phyloP scores from a whole-genome alignment of 2,113 vertebrate genomes.

The Pelvicachromis taeniatus region DNA sequence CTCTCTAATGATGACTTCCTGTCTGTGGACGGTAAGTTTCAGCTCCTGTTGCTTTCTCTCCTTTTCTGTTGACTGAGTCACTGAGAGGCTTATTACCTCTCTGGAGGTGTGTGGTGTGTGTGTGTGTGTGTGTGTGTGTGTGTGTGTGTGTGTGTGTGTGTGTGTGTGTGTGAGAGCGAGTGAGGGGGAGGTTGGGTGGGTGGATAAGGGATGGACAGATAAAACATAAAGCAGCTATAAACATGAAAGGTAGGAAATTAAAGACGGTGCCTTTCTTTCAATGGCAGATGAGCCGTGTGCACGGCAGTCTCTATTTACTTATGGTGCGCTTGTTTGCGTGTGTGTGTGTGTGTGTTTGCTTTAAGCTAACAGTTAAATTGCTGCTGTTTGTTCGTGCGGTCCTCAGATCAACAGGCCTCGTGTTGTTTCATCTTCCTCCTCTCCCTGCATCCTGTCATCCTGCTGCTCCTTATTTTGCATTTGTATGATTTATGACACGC shows the following conservation, averaged over 20 bases:
- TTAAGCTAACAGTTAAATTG: not conserved
- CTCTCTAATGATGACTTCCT: not conserved
- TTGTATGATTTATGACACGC: not conserved
- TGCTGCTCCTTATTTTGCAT: not conserved
- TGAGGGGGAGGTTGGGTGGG: not conserved
- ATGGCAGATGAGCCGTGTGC: not conserved
- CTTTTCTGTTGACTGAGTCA: not conserved
- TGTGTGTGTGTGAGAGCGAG: no score
- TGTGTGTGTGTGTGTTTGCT: not conserved
- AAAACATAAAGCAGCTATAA: conserved; percentile 30
- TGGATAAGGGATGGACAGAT: conserved; percentile 24
- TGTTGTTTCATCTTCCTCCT: not conserved
- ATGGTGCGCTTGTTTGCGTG: not conserved
- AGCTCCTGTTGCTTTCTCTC: not conserved
- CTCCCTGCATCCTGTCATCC: not conserved
- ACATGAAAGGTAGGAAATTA: conserved; percentile 44
- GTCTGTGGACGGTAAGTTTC: conserved; percentile 38
- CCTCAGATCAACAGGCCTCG: not conserved
- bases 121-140: not conserved
- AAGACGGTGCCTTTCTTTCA: conserved; percentile 20
- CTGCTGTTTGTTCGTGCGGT: not conserved
- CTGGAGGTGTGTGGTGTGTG: not conserved
- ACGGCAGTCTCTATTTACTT: not conserved
- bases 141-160: no score
- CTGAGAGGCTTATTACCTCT: not conserved